These are phyloP conservation scores for Acromyrmex echinatior DNA, from an alignment of 1,140 invertebrate species.

Conservation along the genomic window DNA sequence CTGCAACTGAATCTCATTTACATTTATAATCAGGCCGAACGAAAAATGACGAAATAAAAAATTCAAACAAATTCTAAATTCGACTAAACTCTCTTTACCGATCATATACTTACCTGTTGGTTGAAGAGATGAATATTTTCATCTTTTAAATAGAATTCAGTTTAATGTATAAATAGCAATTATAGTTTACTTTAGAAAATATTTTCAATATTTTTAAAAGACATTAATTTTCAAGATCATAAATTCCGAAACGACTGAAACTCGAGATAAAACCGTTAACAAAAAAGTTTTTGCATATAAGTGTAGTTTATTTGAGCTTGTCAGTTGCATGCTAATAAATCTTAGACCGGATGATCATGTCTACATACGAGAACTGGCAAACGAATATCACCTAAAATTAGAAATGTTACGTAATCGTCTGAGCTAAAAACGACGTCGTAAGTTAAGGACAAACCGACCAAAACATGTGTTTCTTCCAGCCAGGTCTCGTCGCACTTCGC, in stretches of 20 bases:
- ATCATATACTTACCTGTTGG: not conserved
- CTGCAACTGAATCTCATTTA: not conserved
- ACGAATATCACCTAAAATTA: constrained; percentile 35
- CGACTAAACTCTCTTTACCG: not conserved
- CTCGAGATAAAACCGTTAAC: not conserved
- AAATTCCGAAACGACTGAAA: not conserved
- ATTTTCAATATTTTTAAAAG: not conserved
- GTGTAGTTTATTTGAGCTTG: not conserved
- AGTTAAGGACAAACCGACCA: constrained; percentile 16
- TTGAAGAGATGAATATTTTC: not conserved
- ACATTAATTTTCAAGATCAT: not conserved
- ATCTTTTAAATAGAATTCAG: not conserved
- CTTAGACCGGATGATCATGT: not conserved
- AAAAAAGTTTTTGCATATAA: not conserved
- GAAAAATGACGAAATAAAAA: not conserved
- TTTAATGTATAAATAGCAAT: not conserved
- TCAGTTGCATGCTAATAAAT: not conserved
- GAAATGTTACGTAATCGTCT: constrained; percentile 20
- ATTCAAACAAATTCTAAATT: not conserved
- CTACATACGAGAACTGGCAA: not conserved
- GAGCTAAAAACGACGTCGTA: not conserved
- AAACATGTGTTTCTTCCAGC: not conserved
- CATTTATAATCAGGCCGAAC: not conserved
- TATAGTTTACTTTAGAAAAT: not conserved
- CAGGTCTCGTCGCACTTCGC: constrained; percentile 42